phyloP scores from a whole-genome alignment of 2,113 vertebrate species.

The Columba livia region DNA sequence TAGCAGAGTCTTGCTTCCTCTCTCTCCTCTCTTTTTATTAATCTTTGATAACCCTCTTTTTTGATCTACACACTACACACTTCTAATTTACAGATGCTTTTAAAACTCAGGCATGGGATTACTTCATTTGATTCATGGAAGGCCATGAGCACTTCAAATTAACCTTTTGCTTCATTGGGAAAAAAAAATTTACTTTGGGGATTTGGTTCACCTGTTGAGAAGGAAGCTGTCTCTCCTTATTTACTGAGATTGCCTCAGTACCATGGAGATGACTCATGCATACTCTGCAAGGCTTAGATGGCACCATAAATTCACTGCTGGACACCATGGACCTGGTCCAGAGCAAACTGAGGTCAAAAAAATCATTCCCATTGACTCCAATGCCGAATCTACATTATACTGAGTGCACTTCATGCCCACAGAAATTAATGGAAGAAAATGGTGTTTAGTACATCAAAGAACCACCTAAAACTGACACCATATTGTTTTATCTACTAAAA shows the following conservation, averaged over 20 bases:
- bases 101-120: slow-evolving; percentile 49
- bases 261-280: slow-evolving; percentile 12
- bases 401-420: not conserved
- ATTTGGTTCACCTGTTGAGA: slow-evolving; percentile 49
- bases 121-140: slow-evolving; percentile 55
- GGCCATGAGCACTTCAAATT: slow-evolving; percentile 41
- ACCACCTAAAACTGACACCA: not conserved
- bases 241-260: slow-evolving; percentile 48
- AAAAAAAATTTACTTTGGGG: slow-evolving; percentile 30
- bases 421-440: not conserved
- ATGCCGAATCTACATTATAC: not conserved
- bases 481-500: not conserved
- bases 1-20: not conserved
- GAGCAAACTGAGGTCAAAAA: slow-evolving; percentile 46
- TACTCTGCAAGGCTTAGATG: slow-evolving; percentile 20
- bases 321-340: not conserved
- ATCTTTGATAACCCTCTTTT: slow-evolving; percentile 40
- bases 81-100: slow-evolving; percentile 56
- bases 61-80: slow-evolving; percentile 5
- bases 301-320: slow-evolving; percentile 43
- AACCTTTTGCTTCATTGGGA: slow-evolving; percentile 47
- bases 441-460: not conserved
- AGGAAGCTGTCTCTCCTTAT: slow-evolving; percentile 57
- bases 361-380: not conserved
- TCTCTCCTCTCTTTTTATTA: slow-evolving; percentile 20